Percentiles rank a stretch among this genome's conserved stretches.
Evolutionary conservation across 2,113 vertebrate species (phyloP).

Genomic region (Burhinus oedicnemus): DNA sequence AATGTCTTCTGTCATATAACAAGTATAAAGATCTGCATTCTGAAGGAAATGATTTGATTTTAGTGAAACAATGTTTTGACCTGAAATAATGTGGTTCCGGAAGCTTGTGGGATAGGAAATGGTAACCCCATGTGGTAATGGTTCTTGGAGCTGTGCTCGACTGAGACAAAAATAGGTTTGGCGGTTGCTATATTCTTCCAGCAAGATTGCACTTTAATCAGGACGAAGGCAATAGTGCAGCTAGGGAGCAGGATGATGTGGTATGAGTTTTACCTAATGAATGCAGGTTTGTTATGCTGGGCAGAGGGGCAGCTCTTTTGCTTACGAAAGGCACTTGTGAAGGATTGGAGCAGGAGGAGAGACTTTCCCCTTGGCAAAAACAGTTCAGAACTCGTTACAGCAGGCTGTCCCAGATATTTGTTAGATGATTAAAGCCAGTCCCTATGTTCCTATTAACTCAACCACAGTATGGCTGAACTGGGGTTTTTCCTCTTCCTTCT

Average conservation of each 20-base stretch:
- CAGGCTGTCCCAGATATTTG: background rate
- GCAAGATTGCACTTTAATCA: background rate
- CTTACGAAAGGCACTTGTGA: background rate
- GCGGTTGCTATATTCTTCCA: background rate
- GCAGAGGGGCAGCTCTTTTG: background rate
- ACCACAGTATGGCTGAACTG: background rate
- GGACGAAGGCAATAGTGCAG: background rate
- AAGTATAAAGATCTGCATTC: background rate
- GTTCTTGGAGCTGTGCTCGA: background rate
- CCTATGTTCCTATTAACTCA: background rate
- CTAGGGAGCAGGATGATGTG: background rate
- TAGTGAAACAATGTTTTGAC: conserved; percentile 4
- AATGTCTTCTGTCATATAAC: background rate
- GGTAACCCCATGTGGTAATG: conserved; percentile 45
- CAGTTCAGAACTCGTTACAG: background rate
- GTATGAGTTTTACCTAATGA: background rate
- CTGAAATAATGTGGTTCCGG: background rate
- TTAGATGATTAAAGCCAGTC: background rate
- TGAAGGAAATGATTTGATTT: conserved; percentile 12
- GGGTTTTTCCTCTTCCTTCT: background rate
- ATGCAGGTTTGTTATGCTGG: background rate
- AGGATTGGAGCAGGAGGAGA: background rate
- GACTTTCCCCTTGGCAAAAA: background rate
- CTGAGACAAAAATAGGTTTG: background rate
- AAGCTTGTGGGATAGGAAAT: conserved; percentile 49